phyloP scores from a whole-genome alignment of 2,113 vertebrate species.

The Delphinus delphis region DNA sequence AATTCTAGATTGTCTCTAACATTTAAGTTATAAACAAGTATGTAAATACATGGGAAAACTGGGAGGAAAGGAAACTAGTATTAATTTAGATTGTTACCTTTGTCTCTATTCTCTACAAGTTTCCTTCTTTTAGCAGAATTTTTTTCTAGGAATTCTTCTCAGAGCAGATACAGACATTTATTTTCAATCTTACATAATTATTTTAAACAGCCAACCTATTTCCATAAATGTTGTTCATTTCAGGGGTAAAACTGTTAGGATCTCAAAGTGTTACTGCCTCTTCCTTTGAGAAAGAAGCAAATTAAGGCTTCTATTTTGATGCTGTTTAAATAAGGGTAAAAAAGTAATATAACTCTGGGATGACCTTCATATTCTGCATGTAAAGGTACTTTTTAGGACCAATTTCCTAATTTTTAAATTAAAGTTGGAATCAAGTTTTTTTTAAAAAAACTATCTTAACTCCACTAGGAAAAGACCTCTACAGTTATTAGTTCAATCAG shows the following conservation, averaged over 20 bases:
- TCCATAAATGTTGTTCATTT: background rate
- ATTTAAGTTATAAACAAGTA: background rate
- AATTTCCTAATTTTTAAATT: slow-evolving; percentile 45
- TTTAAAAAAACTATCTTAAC: background rate
- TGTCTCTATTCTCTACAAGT: background rate
- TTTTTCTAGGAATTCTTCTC: background rate
- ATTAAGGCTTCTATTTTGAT: background rate
- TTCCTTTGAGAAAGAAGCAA: slow-evolving; percentile 42
- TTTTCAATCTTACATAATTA: background rate
- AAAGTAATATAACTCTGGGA: background rate
- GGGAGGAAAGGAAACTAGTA: background rate
- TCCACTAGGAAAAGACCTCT: slow-evolving; percentile 18
- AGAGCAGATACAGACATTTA: background rate
- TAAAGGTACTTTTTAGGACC: background rate
- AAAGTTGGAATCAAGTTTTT: background rate
- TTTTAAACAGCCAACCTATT: background rate
- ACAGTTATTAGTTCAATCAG: background rate
- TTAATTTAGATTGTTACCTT: background rate
- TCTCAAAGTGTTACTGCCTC: background rate
- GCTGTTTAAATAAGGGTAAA: background rate
- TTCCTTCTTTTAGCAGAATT: background rate
- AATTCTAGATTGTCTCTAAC: slow-evolving; percentile 32
- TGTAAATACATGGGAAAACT: background rate
- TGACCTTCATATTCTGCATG: background rate
- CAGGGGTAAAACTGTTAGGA: background rate